These are phyloP conservation scores for Columba guinea DNA, from an alignment of 2,797 vertebrate species.

Conservation along the genomic window DNA sequence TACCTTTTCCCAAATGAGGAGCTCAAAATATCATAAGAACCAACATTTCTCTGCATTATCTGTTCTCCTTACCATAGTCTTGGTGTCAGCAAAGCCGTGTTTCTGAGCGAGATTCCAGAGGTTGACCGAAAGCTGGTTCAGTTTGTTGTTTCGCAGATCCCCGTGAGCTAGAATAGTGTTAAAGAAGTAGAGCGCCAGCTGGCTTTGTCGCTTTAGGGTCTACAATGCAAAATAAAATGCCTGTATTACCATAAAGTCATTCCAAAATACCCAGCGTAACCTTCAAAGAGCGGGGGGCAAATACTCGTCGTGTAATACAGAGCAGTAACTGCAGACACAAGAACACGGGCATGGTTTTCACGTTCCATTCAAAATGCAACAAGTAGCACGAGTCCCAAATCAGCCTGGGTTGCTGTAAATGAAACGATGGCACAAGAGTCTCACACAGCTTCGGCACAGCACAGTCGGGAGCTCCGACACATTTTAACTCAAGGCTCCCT, in stretches of 20 bases:
- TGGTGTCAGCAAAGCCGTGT: conserved; percentile 90
- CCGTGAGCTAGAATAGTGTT: conserved; percentile 88
- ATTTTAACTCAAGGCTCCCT: background rate
- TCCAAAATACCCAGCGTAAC: background rate
- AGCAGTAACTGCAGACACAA: background rate
- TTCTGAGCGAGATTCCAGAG: conserved; percentile 97
- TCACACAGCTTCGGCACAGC: background rate
- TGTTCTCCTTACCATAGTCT: conserved; percentile 83
- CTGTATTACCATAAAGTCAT: background rate
- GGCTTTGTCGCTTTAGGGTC: conserved; percentile 86
- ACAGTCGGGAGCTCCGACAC: background rate
- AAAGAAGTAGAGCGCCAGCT: conserved; percentile 89
- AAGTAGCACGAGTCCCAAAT: background rate
- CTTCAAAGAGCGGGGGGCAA: background rate
- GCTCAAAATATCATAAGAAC: background rate
- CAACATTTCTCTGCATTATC: background rate
- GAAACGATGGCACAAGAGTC: background rate
- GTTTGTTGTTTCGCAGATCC: conserved; percentile 93
- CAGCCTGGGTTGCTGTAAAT: background rate
- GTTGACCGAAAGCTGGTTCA: conserved; percentile 92
- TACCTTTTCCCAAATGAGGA: background rate
- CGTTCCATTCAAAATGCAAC: background rate
- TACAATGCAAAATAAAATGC: conserved; percentile 14
- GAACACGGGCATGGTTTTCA: rapidly evolving
- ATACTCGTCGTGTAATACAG: background rate